Conservation (phyloP, 2,888 invertebrate genomes). For the Dysmachus trigonus region DNA sequence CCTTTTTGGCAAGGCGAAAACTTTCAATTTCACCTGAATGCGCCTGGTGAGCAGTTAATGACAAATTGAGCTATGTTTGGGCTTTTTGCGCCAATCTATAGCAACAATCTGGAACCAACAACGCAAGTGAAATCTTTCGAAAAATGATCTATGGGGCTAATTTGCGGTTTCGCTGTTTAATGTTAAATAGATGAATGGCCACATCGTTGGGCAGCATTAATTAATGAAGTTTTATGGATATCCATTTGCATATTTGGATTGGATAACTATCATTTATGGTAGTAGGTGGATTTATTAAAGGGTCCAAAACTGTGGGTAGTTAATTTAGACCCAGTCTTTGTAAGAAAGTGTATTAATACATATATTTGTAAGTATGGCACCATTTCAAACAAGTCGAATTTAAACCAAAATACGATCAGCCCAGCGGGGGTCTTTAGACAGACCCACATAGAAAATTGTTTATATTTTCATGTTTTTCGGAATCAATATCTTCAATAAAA, state of each 20-base stretch:
- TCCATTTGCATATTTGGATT: not conserved
- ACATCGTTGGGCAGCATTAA: not conserved
- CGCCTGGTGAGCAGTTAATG: constrained; percentile 3
- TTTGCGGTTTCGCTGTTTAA: not conserved
- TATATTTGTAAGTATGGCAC: no score
- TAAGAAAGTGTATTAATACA: not conserved
- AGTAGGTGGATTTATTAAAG: not conserved
- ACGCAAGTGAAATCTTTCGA: not conserved
- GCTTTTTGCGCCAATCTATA: constrained; percentile 9
- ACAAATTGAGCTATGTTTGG: constrained; percentile 13
- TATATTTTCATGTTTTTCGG: no score
- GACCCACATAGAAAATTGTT: no score
- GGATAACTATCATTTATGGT: not conserved
- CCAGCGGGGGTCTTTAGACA: no score
- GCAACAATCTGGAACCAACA: not conserved
- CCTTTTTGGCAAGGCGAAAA: not conserved
- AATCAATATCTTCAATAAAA: no score
- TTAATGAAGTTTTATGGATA: not conserved
- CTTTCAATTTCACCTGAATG: constrained; percentile 27
- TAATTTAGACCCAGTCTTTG: not conserved
- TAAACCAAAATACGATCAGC: no score
- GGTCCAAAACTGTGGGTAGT: not conserved
- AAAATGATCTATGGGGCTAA: not conserved
- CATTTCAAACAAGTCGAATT: no score
- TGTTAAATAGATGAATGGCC: not conserved